Evolutionary conservation across 2,797 vertebrate species (phyloP).

Genomic region (Takifugu ocellatus): DNA sequence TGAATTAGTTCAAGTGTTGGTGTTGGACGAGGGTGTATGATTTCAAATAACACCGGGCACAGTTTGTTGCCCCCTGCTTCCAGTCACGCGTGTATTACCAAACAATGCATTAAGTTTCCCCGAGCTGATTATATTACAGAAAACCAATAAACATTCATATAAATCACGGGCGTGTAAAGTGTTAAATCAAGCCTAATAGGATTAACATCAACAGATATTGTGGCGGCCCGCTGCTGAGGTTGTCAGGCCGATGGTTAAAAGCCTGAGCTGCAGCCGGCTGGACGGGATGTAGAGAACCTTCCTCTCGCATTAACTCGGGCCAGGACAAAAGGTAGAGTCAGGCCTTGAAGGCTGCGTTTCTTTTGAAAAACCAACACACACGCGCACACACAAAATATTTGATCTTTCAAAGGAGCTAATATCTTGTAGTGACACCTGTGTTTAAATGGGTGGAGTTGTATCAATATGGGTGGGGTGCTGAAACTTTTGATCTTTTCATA

Average conservation of each 20-base stretch:
- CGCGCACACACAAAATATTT: conserved; percentile 53
- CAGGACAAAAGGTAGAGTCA: conserved; percentile 52
- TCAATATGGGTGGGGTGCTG: conserved; percentile 67
- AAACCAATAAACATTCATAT: conserved; percentile 88
- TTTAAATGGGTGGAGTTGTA: conserved; percentile 70
- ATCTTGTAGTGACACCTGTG: conserved; percentile 69
- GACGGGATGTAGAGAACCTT: conserved; percentile 58
- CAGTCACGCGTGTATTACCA: conserved; percentile 83
- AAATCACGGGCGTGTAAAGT: conserved; percentile 85
- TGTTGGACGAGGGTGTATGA: conserved; percentile 82
- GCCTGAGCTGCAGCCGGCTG: conserved; percentile 66
- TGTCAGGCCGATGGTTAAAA: conserved; percentile 78
- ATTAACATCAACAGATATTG: conserved; percentile 87
- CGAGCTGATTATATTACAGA: conserved; percentile 85
- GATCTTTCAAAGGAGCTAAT: conserved; percentile 68
- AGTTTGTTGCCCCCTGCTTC: conserved; percentile 80
- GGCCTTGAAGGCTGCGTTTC: conserved; percentile 38
- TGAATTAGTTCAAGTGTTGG: conserved; percentile 85
- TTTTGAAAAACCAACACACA: conserved; percentile 60
- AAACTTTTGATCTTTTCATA: conserved; percentile 61
- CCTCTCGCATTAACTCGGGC: conserved; percentile 48
- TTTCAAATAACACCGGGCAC: conserved; percentile 82
- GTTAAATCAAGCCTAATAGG: conserved; percentile 87
- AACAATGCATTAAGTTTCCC: conserved; percentile 88
- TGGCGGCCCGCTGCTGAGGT: conserved; percentile 77